A percentile compares a stretch with the other conserved stretches of the same genome.
These are phyloP conservation scores for Lacerta viridis DNA, from an alignment of 2,797 vertebrate genomes.

Conservation along the genomic window DNA sequence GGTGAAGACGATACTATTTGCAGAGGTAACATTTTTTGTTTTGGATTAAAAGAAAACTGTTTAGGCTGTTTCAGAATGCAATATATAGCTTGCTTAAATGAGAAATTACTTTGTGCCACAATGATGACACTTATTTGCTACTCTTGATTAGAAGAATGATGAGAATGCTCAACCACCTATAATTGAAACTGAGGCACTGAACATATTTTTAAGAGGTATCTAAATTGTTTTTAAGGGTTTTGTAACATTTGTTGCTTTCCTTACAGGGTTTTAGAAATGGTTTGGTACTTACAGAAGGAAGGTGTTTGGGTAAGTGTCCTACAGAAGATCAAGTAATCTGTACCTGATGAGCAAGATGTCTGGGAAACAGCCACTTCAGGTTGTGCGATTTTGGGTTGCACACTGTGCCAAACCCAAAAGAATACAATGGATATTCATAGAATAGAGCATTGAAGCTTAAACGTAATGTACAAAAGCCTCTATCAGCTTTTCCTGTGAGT, in stretches of 20 bases:
- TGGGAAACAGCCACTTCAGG: too few species aligned
- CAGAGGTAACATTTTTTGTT: slow-evolving; percentile 14
- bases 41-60: background rate
- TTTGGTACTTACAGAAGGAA: rapidly evolving
- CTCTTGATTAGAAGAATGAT: slow-evolving; percentile 92
- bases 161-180: slow-evolving; percentile 87
- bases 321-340: background rate
- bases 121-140: slow-evolving; percentile 98
- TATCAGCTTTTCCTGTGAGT: too few species aligned
- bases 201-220: background rate
- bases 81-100: background rate
- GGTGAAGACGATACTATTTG: background rate
- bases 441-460: background rate
- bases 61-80: rapidly evolving
- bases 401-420: too few species aligned
- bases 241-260: background rate
- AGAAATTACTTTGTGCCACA: slow-evolving; percentile 75
- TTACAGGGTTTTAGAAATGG: slow-evolving; percentile 37
- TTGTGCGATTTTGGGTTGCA: too few species aligned
- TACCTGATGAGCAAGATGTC: background rate
- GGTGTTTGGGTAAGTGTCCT: slow-evolving; percentile 47
- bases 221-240: background rate
- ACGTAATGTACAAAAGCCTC: background rate
- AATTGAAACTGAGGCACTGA: slow-evolving; percentile 86
- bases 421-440: background rate